Percentiles rank a stretch among this genome's conserved stretches.
phyloP scores from a whole-genome alignment of 1,140 invertebrate species.

The Nephotettix cincticeps region DNA sequence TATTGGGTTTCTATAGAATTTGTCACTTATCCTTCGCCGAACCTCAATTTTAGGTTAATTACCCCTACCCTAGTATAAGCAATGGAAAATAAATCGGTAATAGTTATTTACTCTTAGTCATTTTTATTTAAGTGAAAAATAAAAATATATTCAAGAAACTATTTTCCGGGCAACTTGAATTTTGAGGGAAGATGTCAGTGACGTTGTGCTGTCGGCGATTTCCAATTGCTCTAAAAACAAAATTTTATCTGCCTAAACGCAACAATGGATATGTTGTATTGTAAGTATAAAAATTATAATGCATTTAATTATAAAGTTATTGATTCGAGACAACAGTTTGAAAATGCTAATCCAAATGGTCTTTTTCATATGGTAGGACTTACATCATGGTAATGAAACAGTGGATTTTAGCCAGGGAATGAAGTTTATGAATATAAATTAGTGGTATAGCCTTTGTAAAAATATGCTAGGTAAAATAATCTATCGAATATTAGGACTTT shows the following conservation, averaged over 20 bases:
- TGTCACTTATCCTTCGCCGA: no score
- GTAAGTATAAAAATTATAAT: conserved; percentile 45
- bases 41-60: no score
- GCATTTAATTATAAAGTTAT: background rate
- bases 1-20: no score
- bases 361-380: background rate
- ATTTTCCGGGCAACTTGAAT: no score
- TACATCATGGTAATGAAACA: background rate
- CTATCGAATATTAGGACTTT: no score
- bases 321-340: background rate
- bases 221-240: conserved; percentile 39
- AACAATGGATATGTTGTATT: conserved; percentile 53
- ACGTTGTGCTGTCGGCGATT: conserved; percentile 47
- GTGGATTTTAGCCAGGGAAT: background rate
- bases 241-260: conserved; percentile 42
- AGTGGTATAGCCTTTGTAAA: background rate
- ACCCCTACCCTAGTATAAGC: no score
- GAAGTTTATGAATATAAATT: background rate
- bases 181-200: conserved; percentile 49
- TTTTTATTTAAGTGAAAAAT: no score
- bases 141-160: no score
- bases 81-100: no score
- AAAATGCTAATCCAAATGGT: conserved; percentile 1
- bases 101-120: no score
- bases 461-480: no score